Percentiles rank a stretch among this genome's conserved stretches.
phyloP scores from a whole-genome alignment of 2,888 invertebrate genomes.

The Timandra comae region DNA sequence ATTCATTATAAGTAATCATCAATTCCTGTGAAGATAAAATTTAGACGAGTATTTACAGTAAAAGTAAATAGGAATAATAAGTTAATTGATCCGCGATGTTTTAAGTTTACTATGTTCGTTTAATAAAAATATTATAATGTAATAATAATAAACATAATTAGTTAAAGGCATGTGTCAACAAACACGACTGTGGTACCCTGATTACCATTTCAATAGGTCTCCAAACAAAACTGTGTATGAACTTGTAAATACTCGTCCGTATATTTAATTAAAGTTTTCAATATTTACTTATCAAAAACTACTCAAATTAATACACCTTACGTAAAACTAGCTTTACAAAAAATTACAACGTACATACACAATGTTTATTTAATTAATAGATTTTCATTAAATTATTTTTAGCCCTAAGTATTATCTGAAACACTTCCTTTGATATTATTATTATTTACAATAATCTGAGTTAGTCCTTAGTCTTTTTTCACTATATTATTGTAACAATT shows the following conservation, averaged over 20 bases:
- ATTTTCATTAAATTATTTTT: constrained; percentile 23
- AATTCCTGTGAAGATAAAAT: constrained; percentile 72
- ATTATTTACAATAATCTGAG: constrained; percentile 53
- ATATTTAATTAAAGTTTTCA: constrained; percentile 47
- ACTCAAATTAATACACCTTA: constrained; percentile 59
- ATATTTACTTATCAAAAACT: constrained; percentile 76
- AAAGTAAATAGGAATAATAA: not conserved
- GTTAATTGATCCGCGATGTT: no score
- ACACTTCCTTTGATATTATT: constrained; percentile 47
- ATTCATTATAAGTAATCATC: constrained; percentile 58
- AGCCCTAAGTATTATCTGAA: constrained; percentile 37
- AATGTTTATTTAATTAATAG: constrained; percentile 40
- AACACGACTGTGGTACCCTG: constrained; percentile 53
- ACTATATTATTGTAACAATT: constrained; percentile 71
- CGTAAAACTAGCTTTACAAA: constrained; percentile 68
- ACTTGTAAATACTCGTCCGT: constrained; percentile 49
- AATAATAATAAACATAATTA: not conserved
- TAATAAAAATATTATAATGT: no score
- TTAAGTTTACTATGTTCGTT: no score
- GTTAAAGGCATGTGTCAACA: constrained; percentile 4
- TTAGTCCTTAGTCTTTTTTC: constrained; percentile 53
- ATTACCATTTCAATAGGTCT: constrained; percentile 49
- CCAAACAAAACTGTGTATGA: constrained; percentile 14
- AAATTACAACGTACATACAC: constrained; percentile 65
- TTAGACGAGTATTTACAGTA: constrained; percentile 54